Percentiles rank a stretch among this genome's conserved stretches.
phyloP scores from a whole-genome alignment of 2,888 invertebrate species.

The Andrena hattorfiana region DNA sequence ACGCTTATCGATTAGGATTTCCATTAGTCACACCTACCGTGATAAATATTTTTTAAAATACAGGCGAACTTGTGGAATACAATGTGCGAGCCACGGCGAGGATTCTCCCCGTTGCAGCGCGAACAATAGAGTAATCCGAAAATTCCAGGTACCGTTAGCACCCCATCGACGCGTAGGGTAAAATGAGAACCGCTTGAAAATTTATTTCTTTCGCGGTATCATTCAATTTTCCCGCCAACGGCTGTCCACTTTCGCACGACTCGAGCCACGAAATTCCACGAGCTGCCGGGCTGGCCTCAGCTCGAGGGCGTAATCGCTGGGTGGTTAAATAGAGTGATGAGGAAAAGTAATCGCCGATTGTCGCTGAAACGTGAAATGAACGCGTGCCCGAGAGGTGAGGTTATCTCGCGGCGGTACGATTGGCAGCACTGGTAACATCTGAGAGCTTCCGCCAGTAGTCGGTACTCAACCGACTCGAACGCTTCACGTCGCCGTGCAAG shows the following conservation, averaged over 20 bases:
- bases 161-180: conserved; percentile 31
- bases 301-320: too few species aligned
- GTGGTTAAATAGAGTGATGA: too few species aligned
- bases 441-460: conserved; percentile 67
- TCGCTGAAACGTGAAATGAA: conserved; percentile 10
- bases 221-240: conserved; percentile 61
- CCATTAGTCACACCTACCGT: not conserved
- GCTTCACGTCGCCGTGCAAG: conserved; percentile 78
- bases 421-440: conserved; percentile 64
- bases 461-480: conserved; percentile 73
- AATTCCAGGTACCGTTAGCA: conserved; percentile 55
- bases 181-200: conserved; percentile 62
- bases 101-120: conserved; percentile 19
- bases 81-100: not conserved
- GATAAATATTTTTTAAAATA: not conserved
- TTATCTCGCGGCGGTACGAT: conserved; percentile 40
- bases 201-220: conserved; percentile 48
- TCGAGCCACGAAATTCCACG: not conserved
- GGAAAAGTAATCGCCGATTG: not conserved
- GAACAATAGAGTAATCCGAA: not conserved
- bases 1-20: not conserved
- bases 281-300: not conserved
- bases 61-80: not conserved
- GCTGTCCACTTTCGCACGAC: not conserved
- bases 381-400: conserved; percentile 33